Evolutionary conservation across 2,113 vertebrate species (phyloP).

Genomic region (Cisticola juncidis): DNA sequence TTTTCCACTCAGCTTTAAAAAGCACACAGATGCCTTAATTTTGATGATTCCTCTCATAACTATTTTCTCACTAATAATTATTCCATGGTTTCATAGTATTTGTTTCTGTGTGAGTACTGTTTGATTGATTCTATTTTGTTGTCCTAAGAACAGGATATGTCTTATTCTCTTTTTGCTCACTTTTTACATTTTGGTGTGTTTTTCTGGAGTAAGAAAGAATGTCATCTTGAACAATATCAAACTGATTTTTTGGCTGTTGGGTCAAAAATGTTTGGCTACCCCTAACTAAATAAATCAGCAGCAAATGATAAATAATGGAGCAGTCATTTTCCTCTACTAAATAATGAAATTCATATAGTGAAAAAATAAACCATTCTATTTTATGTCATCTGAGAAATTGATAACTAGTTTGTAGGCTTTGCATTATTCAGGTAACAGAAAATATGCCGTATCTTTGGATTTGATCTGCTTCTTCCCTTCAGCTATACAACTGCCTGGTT

Average conservation of each 20-base stretch:
- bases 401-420: slow-evolving; percentile 35
- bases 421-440: slow-evolving; percentile 33
- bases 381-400: slow-evolving; percentile 55
- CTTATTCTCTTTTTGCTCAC: neutral
- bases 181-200: neutral
- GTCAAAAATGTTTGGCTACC: neutral
- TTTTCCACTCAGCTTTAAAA: neutral
- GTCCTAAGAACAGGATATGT: neutral
- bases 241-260: neutral
- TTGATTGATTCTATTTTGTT: neutral
- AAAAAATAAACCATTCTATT: slow-evolving; percentile 48
- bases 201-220: neutral
- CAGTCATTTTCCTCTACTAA: slow-evolving; percentile 46
- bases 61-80: neutral
- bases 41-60: neutral
- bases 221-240: neutral
- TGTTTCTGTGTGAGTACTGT: accelerated
- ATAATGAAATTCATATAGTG: slow-evolving; percentile 45
- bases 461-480: neutral
- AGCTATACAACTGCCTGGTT: neutral
- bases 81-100: neutral
- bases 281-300: slow-evolving; percentile 39
- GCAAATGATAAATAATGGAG: slow-evolving; percentile 42
- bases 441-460: neutral
- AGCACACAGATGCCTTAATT: neutral